Conservation (phyloP, 2,113 vertebrate species). For the Meles meles region DNA sequence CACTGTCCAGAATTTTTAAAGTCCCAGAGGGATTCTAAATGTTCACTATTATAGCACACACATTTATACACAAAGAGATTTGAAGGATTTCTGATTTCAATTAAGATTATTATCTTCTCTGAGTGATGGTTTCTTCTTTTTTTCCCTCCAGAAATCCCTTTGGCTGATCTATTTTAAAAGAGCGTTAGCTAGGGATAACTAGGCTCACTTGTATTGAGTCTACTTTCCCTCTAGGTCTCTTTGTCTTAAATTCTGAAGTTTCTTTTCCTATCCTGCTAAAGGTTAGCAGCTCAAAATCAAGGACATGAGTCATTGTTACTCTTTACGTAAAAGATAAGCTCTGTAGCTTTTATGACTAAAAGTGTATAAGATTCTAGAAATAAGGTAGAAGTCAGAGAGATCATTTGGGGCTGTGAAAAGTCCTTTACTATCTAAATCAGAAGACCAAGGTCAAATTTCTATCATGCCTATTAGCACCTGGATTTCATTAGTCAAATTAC, state of each 20-base stretch:
- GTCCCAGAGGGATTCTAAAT: conserved; percentile 58
- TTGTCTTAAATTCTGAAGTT: conserved; percentile 49
- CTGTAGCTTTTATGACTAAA: conserved; percentile 16
- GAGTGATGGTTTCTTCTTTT: conserved; percentile 62
- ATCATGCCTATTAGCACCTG: background rate
- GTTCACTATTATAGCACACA: conserved; percentile 40
- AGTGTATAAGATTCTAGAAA: background rate
- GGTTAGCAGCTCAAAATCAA: conserved; percentile 26
- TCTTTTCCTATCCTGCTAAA: background rate
- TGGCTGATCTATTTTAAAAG: conserved; percentile 65
- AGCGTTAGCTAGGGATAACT: conserved; percentile 56
- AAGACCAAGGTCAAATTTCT: background rate
- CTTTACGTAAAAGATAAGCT: conserved; percentile 21
- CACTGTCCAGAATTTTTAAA: conserved; percentile 32
- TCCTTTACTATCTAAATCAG: background rate
- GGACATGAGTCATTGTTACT: conserved; percentile 2
- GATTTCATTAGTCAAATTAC: background rate
- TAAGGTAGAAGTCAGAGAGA: background rate
- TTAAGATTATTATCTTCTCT: conserved; percentile 80
- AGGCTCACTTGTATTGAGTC: conserved; percentile 11
- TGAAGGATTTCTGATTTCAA: conserved; percentile 81
- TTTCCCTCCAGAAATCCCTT: conserved; percentile 64
- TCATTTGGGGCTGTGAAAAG: background rate
- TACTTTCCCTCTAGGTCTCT: background rate
- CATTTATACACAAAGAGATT: conserved; percentile 71